Evolutionary conservation across 2,888 invertebrate genomes (phyloP).

Genomic region (Leptarthrus brevirostris): DNA sequence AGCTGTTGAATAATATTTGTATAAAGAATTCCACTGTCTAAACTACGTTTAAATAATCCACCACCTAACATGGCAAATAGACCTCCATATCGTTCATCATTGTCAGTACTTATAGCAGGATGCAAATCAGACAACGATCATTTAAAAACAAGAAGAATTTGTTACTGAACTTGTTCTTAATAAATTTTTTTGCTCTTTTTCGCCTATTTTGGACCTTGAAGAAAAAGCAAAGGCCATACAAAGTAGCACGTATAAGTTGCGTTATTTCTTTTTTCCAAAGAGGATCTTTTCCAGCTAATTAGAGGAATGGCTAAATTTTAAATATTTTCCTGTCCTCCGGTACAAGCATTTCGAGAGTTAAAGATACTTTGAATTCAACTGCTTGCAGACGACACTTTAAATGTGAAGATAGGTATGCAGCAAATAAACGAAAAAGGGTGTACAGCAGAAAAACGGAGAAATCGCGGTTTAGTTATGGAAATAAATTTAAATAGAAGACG

Average conservation of each 20-base stretch:
- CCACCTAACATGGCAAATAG: not conserved
- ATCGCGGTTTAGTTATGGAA: constrained; percentile 46
- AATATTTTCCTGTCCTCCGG: constrained; percentile 28
- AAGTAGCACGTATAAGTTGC: not conserved
- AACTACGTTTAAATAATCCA: not conserved
- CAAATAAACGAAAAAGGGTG: constrained; percentile 28
- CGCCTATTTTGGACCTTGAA: not conserved
- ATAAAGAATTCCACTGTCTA: too few relatives aligned
- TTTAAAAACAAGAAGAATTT: constrained; percentile 43
- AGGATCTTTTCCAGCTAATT: constrained; percentile 31
- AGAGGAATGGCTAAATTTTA: constrained; percentile 34
- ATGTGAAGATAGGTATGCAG: constrained; percentile 34
- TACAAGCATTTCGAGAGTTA: not conserved
- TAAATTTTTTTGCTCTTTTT: not conserved
- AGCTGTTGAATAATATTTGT: too few relatives aligned
- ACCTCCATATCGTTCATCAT: constrained; percentile 46
- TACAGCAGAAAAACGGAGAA: constrained; percentile 42
- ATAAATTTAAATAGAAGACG: constrained; percentile 50
- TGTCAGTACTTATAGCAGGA: constrained; percentile 41
- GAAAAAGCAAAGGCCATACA: constrained; percentile 16
- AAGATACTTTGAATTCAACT: constrained; percentile 20
- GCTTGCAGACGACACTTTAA: constrained; percentile 34
- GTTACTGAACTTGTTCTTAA: constrained; percentile 48
- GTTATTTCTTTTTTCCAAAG: constrained; percentile 20
- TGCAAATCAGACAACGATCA: constrained; percentile 50